These are phyloP conservation scores for Ailuropoda melanoleuca DNA, from an alignment of 2,113 vertebrate species.

Conservation along the genomic window DNA sequence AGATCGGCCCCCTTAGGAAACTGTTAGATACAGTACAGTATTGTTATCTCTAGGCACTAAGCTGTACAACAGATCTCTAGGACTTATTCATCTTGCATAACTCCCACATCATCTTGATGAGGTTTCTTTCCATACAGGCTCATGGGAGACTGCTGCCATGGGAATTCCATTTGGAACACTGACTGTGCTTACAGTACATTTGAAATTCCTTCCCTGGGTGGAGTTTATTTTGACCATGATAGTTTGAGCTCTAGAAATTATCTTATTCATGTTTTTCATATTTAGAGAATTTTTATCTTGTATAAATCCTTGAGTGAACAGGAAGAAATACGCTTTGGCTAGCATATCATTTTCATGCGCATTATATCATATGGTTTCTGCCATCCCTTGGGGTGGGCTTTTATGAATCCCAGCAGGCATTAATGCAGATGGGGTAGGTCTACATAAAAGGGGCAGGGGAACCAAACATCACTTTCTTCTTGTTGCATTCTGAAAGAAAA, in stretches of 20 bases:
- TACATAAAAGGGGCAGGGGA: not conserved
- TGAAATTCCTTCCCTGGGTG: not conserved
- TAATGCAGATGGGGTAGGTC: not conserved
- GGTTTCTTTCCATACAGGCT: not conserved
- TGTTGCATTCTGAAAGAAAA: not conserved
- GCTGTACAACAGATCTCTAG: not conserved
- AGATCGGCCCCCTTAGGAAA: not conserved
- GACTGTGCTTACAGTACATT: not conserved
- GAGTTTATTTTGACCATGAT: not conserved
- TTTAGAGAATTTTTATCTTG: not conserved
- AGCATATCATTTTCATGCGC: not conserved
- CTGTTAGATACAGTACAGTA: not conserved
- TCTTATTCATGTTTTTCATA: not conserved
- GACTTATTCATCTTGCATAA: not conserved
- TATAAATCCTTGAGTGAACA: not conserved
- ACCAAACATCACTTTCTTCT: not conserved
- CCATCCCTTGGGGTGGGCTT: not conserved
- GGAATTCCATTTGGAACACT: not conserved
- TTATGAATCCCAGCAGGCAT: not conserved
- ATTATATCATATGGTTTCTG: not conserved
- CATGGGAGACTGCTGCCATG: not conserved
- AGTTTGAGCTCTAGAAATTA: not conserved
- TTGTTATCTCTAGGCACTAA: not conserved
- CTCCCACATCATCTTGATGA: not conserved
- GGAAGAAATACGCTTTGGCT: not conserved